phyloP scores from a whole-genome alignment of 1,140 invertebrate species.

The Drosophila nasuta region DNA sequence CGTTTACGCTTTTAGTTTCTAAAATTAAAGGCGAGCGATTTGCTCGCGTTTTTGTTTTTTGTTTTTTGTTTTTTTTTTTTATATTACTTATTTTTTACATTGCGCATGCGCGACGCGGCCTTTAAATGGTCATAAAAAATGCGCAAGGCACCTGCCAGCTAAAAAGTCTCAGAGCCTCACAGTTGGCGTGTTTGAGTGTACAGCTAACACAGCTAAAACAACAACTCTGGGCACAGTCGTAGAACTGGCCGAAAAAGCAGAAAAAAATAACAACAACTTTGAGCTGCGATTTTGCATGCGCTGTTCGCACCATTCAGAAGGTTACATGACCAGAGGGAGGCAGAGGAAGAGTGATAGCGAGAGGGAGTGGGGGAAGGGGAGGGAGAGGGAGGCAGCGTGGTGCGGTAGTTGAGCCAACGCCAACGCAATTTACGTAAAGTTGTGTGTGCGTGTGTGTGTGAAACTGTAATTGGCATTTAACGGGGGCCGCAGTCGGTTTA shows the following conservation, averaged over 20 bases:
- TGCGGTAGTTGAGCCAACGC: constrained; percentile 1
- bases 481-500: not conserved
- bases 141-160: constrained; percentile 44
- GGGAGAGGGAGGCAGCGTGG: not conserved
- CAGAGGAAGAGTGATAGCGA: not conserved
- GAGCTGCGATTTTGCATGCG: constrained; percentile 66
- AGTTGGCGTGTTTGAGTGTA: not conserved
- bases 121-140: constrained; percentile 70
- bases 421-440: constrained; percentile 48
- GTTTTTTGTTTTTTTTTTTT: constrained; percentile 10
- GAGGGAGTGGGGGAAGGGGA: not conserved
- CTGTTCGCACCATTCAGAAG: constrained; percentile 65
- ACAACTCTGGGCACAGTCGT: constrained; percentile 29
- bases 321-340: constrained; percentile 51
- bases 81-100: constrained; percentile 27
- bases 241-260: constrained; percentile 56
- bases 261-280: constrained; percentile 14
- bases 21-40: constrained; percentile 63
- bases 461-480: constrained; percentile 49
- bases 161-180: not conserved
- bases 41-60: constrained; percentile 51
- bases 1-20: constrained; percentile 70
- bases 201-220: not conserved
- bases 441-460: constrained; percentile 1
- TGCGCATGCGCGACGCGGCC: constrained; percentile 66